Conservation (phyloP, 2,797 vertebrate genomes). For the Alfaro cultratus region DNA sequence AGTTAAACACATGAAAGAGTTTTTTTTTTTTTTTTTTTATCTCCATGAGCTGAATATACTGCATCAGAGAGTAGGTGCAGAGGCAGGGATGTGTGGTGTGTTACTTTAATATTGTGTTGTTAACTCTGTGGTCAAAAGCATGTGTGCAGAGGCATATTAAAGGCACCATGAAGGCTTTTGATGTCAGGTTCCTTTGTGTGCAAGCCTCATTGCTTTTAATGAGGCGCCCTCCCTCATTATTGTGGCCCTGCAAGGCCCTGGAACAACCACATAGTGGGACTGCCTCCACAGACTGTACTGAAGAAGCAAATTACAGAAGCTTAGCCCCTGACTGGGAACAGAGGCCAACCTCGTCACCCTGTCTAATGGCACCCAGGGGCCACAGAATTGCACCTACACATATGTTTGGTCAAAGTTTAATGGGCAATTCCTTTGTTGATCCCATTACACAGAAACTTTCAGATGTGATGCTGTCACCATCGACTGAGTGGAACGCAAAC, state of each 20-base stretch:
- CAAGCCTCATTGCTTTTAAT: slow-evolving; percentile 72
- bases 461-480: slow-evolving; percentile 24
- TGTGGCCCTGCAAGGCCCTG: slow-evolving; percentile 49
- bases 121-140: slow-evolving; percentile 42
- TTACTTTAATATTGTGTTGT: slow-evolving; percentile 47
- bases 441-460: slow-evolving; percentile 43
- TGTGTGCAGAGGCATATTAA: slow-evolving; percentile 54
- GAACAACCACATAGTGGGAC: slow-evolving; percentile 64
- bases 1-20: background rate
- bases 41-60: slow-evolving; percentile 16
- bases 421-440: slow-evolving; percentile 42
- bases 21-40: slow-evolving; percentile 7
- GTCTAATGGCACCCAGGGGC: slow-evolving; percentile 69
- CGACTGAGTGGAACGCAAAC: slow-evolving; percentile 20
- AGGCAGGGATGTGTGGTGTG: slow-evolving; percentile 35
- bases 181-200: slow-evolving; percentile 75
- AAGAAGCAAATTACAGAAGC: slow-evolving; percentile 72
- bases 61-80: slow-evolving; percentile 12
- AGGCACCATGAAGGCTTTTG: slow-evolving; percentile 65
- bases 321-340: slow-evolving; percentile 67
- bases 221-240: slow-evolving; percentile 77
- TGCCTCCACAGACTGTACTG: slow-evolving; percentile 55
- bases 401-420: slow-evolving; percentile 51
- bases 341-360: slow-evolving; percentile 51
- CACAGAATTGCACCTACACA: slow-evolving; percentile 43